Conservation (phyloP, 2,797 vertebrate species). For the Esox masquinongy region DNA sequence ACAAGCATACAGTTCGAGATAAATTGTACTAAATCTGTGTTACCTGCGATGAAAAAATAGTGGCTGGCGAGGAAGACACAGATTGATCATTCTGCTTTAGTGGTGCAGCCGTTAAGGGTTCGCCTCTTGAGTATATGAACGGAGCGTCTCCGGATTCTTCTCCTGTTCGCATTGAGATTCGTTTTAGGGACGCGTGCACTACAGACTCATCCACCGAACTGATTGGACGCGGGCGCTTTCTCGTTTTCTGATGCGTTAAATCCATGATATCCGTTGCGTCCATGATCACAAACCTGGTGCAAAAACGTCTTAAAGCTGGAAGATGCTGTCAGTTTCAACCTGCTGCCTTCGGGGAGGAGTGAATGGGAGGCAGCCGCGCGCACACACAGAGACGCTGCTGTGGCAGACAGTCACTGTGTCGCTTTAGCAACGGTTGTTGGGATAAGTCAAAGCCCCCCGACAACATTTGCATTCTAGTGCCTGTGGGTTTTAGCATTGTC, state of each 20-base stretch:
- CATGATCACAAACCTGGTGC: constrained; percentile 66
- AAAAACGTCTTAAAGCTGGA: constrained; percentile 30
- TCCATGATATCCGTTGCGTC: constrained; percentile 78
- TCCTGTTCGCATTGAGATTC: constrained; percentile 81
- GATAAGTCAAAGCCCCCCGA: constrained; percentile 78
- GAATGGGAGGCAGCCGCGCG: constrained; percentile 23
- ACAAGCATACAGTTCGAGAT: neutral
- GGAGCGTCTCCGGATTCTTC: constrained; percentile 80
- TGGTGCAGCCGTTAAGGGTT: constrained; percentile 79
- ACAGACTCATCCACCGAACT: constrained; percentile 68
- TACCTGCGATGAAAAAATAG: constrained; percentile 76
- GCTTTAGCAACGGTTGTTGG: constrained; percentile 70
- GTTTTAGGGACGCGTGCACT: constrained; percentile 81
- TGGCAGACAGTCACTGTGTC: constrained; percentile 64
- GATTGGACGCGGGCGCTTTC: constrained; percentile 74
- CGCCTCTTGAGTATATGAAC: constrained; percentile 85
- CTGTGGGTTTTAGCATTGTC: constrained; percentile 71
- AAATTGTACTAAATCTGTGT: constrained; percentile 46
- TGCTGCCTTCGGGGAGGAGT: constrained; percentile 46
- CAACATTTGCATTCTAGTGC: constrained; percentile 73
- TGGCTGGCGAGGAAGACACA: constrained; percentile 76
- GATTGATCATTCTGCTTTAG: constrained; percentile 87
- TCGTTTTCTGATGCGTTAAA: constrained; percentile 75
- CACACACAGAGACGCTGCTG: constrained; percentile 49
- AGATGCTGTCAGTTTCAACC: constrained; percentile 33